Evolutionary conservation across 2,888 invertebrate genomes (phyloP), one percentile per base, ranked within the genome.

Genomic region (Aspidiotus rigidus): DNA sequence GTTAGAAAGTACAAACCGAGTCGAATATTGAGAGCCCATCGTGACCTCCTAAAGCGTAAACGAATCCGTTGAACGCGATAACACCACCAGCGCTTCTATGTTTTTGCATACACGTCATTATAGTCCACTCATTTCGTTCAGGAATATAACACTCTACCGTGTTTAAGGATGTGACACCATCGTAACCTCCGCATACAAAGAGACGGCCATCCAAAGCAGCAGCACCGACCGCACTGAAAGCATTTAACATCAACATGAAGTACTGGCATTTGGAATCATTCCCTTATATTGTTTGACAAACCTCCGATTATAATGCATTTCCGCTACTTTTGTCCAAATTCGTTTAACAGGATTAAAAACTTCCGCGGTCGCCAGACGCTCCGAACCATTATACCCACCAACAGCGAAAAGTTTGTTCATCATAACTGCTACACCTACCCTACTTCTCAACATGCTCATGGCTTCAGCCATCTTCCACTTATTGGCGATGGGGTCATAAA

Each of bases 11-110:
- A 70, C 80, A 77, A 76, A 85, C 90, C 2, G 89, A 89, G 79
- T 90, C 89, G 77, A 90, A 91, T 74, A 92, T 93, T 7, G 89
- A 89, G 15, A 91, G 79, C 0, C 93, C 92, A 79, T 93, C 92
- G 76, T 93, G 93, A 0, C 93, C 93, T 15, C 93, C 93, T 56
- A 92, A 80, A 0, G 89, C 89, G 77, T 88, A 90, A 69, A 91
- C 85, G 75, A 84, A 86, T 49, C 88, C 88, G 77, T 83, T 81
- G 75, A 85, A 82, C 16, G 86, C 83, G 6, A 86, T 84, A 3
- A 88, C 86, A 57, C 87, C 88, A 16, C 87, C 86, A 60, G 88
- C 88, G 75, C 86, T 86, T 55, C 85, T 79, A 75, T 84, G 86
- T 75, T 86, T 86, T 74, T 84, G 84, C 88, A 88, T 88, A 11